These are phyloP conservation scores for Vandiemenella viatica DNA, from an alignment of 2,888 invertebrate genomes.

Conservation along the genomic window DNA sequence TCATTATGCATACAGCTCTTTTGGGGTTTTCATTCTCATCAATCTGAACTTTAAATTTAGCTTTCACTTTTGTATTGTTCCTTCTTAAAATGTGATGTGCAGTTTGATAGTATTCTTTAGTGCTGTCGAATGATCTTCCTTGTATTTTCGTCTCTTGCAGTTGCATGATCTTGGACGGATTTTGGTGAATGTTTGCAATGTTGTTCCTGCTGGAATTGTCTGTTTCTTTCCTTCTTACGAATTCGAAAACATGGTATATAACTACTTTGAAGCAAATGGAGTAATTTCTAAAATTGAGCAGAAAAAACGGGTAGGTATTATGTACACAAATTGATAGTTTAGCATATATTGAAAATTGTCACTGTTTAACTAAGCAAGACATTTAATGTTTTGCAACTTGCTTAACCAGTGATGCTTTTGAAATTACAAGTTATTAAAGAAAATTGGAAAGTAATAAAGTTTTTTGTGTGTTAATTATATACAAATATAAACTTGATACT, in stretches of 20 bases:
- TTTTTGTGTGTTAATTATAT: too few relatives aligned
- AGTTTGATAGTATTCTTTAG: too few relatives aligned
- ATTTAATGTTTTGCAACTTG: too few relatives aligned
- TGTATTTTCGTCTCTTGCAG: slow-evolving; percentile 37
- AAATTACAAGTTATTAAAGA: too few relatives aligned
- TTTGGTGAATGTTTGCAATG: slow-evolving; percentile 56
- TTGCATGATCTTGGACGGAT: slow-evolving; percentile 61
- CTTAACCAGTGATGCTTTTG: too few relatives aligned
- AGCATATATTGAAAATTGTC: neutral
- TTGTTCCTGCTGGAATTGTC: slow-evolving; percentile 81
- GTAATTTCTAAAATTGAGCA: slow-evolving; percentile 46
- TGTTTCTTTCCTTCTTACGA: slow-evolving; percentile 90
- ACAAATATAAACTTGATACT: too few relatives aligned
- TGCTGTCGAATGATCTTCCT: too few relatives aligned
- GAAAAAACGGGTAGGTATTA: slow-evolving; percentile 39
- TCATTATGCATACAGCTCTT: neutral
- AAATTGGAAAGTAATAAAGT: too few relatives aligned
- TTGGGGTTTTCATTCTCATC: too few relatives aligned
- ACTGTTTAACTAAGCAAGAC: neutral
- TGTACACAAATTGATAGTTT: neutral
- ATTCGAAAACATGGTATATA: slow-evolving; percentile 57
- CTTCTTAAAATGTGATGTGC: too few relatives aligned
- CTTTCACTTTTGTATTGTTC: too few relatives aligned
- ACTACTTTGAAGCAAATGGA: slow-evolving; percentile 43
- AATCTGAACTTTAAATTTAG: too few relatives aligned